Conservation (phyloP, 2,797 vertebrate species). For the Pogoniulus pusillus region DNA sequence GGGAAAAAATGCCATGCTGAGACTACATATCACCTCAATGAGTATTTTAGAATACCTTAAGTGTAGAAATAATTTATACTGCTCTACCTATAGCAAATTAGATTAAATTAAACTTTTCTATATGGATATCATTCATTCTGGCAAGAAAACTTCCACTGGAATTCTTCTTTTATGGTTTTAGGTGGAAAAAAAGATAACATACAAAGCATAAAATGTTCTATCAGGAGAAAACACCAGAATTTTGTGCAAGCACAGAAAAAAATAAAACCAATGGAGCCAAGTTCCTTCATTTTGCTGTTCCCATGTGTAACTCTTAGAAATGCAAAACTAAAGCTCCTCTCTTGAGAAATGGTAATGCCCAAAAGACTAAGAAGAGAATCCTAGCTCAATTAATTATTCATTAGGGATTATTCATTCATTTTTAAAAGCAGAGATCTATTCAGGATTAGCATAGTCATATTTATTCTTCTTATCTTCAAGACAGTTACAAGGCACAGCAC, state of each 20-base stretch:
- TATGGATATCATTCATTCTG: neutral
- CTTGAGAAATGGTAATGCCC: neutral
- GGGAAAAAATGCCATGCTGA: neutral
- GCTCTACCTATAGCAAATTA: neutral
- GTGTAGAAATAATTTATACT: neutral
- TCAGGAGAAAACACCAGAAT: neutral
- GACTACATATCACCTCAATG: neutral
- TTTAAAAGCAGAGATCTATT: neutral
- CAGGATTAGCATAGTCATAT: neutral
- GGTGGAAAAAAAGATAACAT: neutral
- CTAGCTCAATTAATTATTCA: conserved; percentile 26
- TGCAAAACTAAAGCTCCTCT: neutral
- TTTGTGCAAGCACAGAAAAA: neutral
- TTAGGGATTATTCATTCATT: neutral
- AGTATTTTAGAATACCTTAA: neutral
- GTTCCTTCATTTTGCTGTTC: neutral
- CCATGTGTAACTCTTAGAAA: neutral
- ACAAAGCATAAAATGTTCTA: neutral
- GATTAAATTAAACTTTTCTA: neutral
- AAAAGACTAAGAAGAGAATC: neutral
- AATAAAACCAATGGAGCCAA: neutral
- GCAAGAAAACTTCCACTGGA: neutral
- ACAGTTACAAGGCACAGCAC: neutral
- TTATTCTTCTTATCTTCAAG: neutral
- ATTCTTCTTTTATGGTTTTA: neutral